Conservation (phyloP, 2,888 invertebrate genomes). For the Sericinus montela region DNA sequence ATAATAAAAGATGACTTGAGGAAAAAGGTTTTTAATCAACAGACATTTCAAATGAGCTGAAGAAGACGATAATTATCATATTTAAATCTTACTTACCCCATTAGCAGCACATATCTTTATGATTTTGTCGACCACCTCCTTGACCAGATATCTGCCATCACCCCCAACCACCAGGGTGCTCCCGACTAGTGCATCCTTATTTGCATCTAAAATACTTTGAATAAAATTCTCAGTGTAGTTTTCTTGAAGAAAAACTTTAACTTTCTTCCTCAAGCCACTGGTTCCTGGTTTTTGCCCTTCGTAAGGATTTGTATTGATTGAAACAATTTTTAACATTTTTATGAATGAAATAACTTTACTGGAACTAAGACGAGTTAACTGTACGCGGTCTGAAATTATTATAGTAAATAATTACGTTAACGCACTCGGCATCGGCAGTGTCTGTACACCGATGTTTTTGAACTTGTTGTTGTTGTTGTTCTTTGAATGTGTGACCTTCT, state of each 20-base stretch:
- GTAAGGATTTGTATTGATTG: slow-evolving; percentile 86
- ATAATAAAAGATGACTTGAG: too few species aligned
- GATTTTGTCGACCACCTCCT: slow-evolving; percentile 93
- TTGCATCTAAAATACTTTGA: slow-evolving; percentile 93
- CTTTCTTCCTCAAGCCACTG: slow-evolving; percentile 97
- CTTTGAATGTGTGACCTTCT: too few species aligned
- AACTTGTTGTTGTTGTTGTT: too few species aligned
- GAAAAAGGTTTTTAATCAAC: too few species aligned
- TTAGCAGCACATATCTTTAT: slow-evolving; percentile 97
- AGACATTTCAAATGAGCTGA: too few species aligned
- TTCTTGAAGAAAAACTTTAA: slow-evolving; percentile 91
- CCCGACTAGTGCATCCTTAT: slow-evolving; percentile 84
- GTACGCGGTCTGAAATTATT: too few species aligned
- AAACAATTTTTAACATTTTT: slow-evolving; percentile 71
- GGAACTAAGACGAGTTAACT: too few species aligned
- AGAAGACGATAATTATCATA: too few species aligned
- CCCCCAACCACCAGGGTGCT: slow-evolving; percentile 96
- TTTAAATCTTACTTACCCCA: slow-evolving; percentile 81
- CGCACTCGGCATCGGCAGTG: too few species aligned
- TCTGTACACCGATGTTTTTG: too few species aligned
- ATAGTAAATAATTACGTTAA: too few species aligned
- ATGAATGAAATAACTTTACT: too few species aligned
- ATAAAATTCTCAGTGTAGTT: slow-evolving; percentile 99
- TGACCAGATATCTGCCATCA: slow-evolving; percentile 95
- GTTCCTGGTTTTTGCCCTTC: slow-evolving; percentile 99